phyloP scores from a whole-genome alignment of 2,888 invertebrate species.

The Proisotoma minuta region DNA sequence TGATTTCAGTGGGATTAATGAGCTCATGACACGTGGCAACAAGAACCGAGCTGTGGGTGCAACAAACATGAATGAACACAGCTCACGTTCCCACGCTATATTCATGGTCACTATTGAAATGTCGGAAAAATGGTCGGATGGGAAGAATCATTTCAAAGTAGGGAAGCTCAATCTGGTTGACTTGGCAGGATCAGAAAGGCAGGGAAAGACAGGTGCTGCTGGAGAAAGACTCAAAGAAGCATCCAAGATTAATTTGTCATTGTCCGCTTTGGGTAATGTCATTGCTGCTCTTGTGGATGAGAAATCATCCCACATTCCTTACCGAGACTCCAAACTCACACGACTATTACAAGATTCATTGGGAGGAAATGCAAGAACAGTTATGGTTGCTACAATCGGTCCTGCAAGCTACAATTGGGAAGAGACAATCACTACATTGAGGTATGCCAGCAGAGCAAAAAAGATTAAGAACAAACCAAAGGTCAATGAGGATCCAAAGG shows the following conservation, averaged over 20 bases:
- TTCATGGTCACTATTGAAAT: slow-evolving; percentile 97
- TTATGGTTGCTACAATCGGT: slow-evolving; percentile 99
- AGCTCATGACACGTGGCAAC: slow-evolving; percentile 89
- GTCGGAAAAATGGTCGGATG: slow-evolving; percentile 65
- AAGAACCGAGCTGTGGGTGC: slow-evolving; percentile 87
- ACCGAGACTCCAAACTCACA: slow-evolving; percentile 95
- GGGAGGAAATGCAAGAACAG: slow-evolving; percentile 97
- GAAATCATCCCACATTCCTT: slow-evolving; percentile 86
- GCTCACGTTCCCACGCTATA: slow-evolving; percentile 87
- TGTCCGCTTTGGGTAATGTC: slow-evolving; percentile 96
- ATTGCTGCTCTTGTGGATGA: slow-evolving; percentile 93
- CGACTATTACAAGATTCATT: slow-evolving; percentile 93
- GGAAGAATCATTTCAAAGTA: slow-evolving; percentile 63
- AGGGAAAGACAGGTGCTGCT: slow-evolving; percentile 81
- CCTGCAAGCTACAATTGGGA: slow-evolving; percentile 98
- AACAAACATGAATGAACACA: slow-evolving; percentile 98
- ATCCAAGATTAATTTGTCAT: slow-evolving; percentile 91
- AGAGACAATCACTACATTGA: slow-evolving; percentile 90
- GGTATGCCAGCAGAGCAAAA: slow-evolving; percentile 95
- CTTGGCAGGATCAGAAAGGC: slow-evolving; percentile 87
- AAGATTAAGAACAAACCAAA: slow-evolving; percentile 98
- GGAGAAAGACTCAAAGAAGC: slow-evolving; percentile 92
- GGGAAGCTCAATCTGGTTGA: slow-evolving; percentile 97
- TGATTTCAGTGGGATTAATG: slow-evolving; percentile 86
- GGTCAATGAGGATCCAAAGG: slow-evolving; percentile 98